Evolutionary conservation across 2,888 invertebrate genomes (phyloP).

Genomic region (Cryptocephalus primarius): DNA sequence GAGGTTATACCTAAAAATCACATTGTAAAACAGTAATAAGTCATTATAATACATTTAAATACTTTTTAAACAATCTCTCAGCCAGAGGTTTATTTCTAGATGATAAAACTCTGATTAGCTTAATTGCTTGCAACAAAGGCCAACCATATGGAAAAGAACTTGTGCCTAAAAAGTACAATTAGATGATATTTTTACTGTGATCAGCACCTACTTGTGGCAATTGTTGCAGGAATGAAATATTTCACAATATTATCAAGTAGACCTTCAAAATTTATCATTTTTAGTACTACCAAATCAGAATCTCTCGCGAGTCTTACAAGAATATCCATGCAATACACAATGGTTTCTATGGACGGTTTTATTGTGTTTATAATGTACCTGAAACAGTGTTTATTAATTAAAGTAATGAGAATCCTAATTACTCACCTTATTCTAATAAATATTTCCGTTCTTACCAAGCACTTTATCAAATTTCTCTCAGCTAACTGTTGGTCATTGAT

Average conservation of each 20-base stretch:
- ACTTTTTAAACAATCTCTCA: constrained; percentile 41
- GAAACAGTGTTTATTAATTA: constrained; percentile 1
- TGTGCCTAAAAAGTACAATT: constrained; percentile 1
- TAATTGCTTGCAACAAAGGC: constrained; percentile 60
- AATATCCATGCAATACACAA: constrained; percentile 66
- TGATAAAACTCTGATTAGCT: constrained; percentile 60
- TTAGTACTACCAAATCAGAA: constrained; percentile 54
- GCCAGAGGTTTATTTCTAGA: constrained; percentile 48
- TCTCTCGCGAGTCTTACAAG: constrained; percentile 69
- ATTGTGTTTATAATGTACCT: constrained; percentile 66
- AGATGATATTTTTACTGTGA: no score
- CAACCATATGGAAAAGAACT: constrained; percentile 45
- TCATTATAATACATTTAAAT: constrained; percentile 14
- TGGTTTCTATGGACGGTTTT: constrained; percentile 59
- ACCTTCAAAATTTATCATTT: constrained; percentile 51
- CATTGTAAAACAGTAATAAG: constrained; percentile 1
- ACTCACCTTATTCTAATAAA: constrained; percentile 55
- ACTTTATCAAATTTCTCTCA: constrained; percentile 69
- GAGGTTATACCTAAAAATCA: constrained; percentile 38
- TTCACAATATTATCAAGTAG: constrained; percentile 50
- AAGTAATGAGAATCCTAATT: neutral
- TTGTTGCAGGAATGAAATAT: constrained; percentile 45
- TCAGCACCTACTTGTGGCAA: no score
- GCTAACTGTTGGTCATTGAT: constrained; percentile 80
- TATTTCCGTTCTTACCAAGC: constrained; percentile 63